Base-by-base conservation (phyloP, 2,888 invertebrate species). In the Tanypteryx hageni region DNA sequence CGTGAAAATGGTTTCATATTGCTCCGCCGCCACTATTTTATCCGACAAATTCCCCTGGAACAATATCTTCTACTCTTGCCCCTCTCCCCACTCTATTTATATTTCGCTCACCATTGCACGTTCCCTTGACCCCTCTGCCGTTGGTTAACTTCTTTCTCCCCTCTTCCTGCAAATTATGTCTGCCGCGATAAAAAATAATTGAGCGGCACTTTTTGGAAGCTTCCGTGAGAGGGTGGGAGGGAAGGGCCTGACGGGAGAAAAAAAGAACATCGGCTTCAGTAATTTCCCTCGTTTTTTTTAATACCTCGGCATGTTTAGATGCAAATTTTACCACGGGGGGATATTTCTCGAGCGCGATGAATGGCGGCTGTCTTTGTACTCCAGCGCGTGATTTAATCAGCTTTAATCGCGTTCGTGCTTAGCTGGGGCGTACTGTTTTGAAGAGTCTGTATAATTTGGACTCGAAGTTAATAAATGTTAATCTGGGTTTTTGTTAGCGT, bases 171-270 rank as follows among this genome's bases (percentile, higher is more conserved):
- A 68, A 89, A 64, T 68, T 61, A 89, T 89, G 64, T 64, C 89
- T 31, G n/a, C 58, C 64, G 64, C 59, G 44, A 89, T 89, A 89
- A 89, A 89, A 89, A 89, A 89, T 89, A 89, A 89, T 89, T 89
- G 89, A 44, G 89, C 18, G 64, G 44, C 44, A 18, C 64, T 89
- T 64, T 44, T 89, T 31, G 11, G 27, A 18, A n/a, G 86, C 57
- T 86, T 27, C 22, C 16, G 61, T 31, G 8, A 59, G 61, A 61
- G 61, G 57, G 83, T n/a, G 56, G 56, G 56, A n/a, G n/a, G 8
- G 8, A 56, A 22, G 5, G 14, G 18, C n/a, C 27, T 18, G 44
- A 44, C 44, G 44, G 5, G 44, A 44, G 5, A 44, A 56, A 18
- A 56, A 57, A 56, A 89, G 64, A 18, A 68, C 64, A 68, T 89